Evolutionary conservation across 2,888 invertebrate genomes (phyloP).

Genomic region (Pimpla rufipes): DNA sequence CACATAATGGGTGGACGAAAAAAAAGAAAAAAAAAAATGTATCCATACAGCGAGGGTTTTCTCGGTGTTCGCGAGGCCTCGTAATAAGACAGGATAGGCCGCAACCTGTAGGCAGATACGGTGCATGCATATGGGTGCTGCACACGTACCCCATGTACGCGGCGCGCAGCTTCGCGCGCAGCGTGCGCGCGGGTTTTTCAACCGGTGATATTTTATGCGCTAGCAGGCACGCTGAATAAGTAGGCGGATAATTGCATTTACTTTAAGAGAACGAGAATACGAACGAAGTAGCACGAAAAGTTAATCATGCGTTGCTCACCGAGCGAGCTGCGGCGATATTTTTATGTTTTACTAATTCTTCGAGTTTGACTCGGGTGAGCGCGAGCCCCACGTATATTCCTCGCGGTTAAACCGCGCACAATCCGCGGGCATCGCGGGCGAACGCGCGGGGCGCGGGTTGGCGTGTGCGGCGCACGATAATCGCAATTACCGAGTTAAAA

Average conservation of each 20-base stretch:
- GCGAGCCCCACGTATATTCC: background rate
- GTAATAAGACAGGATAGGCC: constrained; percentile 12
- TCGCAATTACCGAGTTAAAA: constrained; percentile 24
- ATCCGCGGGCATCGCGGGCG: background rate
- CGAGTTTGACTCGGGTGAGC: constrained; percentile 44
- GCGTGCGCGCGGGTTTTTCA: constrained; percentile 37
- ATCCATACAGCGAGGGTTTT: constrained; percentile 1
- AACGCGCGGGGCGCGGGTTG: background rate
- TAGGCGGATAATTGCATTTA: constrained; percentile 77
- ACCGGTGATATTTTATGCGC: constrained; percentile 52
- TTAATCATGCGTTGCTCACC: constrained; percentile 77
- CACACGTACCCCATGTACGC: background rate
- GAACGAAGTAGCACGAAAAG: constrained; percentile 72
- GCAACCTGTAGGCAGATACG: constrained; percentile 9
- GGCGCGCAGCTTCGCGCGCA: constrained; percentile 1
- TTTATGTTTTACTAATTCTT: constrained; percentile 69
- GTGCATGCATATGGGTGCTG: background rate
- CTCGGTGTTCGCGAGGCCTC: constrained; percentile 6
- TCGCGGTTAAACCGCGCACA: background rate
- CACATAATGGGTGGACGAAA: background rate
- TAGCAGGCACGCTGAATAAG: constrained; percentile 70
- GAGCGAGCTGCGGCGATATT: constrained; percentile 44
- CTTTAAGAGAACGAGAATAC: constrained; percentile 73
- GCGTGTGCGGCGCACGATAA: constrained; percentile 31
- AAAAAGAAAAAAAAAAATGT: background rate